Evolutionary conservation across 2,113 vertebrate genomes (phyloP).

Genomic region (Tupaia chinensis): DNA sequence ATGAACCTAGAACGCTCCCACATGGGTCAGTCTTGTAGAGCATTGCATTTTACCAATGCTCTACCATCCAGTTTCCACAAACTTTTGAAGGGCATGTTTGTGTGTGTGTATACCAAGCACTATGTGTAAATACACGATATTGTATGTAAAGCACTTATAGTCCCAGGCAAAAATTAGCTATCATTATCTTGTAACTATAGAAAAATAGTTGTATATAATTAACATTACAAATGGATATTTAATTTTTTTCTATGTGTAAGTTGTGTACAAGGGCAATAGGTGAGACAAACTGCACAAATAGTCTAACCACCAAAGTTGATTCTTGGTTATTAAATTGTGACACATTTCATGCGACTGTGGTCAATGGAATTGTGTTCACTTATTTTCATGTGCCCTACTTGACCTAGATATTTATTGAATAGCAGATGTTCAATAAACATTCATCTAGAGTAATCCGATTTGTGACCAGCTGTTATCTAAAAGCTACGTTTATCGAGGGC

Average conservation of each 20-base stretch:
- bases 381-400: background rate
- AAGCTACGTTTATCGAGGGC: background rate
- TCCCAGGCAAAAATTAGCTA: background rate
- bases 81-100: background rate
- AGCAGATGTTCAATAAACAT: conserved; percentile 30
- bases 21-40: too few species aligned
- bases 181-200: conserved; percentile 33
- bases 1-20: too few species aligned
- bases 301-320: background rate
- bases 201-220: conserved; percentile 1
- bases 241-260: background rate
- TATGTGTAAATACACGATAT: background rate
- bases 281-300: background rate
- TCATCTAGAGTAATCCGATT: conserved; percentile 23
- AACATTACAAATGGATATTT: background rate
- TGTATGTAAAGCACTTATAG: background rate
- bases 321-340: conserved; percentile 7
- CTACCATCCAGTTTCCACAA: too few species aligned
- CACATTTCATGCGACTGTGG: background rate
- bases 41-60: too few species aligned
- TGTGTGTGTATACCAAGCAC: background rate
- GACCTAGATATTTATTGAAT: background rate
- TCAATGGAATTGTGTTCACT: background rate
- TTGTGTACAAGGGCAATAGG: background rate
- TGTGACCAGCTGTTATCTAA: background rate